Base-by-base conservation (phyloP, 2,888 invertebrate species). In the Drosophila yooni region DNA sequence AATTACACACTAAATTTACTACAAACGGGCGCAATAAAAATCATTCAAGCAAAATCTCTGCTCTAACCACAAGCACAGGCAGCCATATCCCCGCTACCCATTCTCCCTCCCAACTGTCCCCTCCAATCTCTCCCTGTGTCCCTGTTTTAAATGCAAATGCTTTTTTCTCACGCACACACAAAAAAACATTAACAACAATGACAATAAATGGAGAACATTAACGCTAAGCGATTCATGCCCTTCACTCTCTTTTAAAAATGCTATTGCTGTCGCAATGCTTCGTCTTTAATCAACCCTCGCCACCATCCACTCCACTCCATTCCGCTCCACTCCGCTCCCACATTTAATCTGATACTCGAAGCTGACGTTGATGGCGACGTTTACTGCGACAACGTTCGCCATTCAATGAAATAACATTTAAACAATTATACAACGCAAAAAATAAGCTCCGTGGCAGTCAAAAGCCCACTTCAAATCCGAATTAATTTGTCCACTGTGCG, bases 11-110 rank as follows among this genome's bases (percentile, higher is more conserved):
- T 81, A 86, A 85, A 85, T 85, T 85, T 85, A 87, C 90, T 83
- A 85, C 90, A 85, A 85, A 85, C 84, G 84, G 89, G 84, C 87
- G 90, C 73, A 89, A 85, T 85, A 89, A 85, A 89, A 85, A 90
- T 90, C 90, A 85, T 89, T 90, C 70, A 77, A 77, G 84, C 90
- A 90, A 90, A 90, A 85, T 85, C 90, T 85, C 74, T 74, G 82
- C 74, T 64, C 58, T 53, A 69, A 81, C 79, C 82, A 78, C 68
- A 69, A 73, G 48, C 67, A 70, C 87, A 66, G 70, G 34, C 60
- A 29, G 31, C 61, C 52, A 10, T 15, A 34, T 27, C 31, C 13
- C 59, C 46, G 21, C 15, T 2, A 5, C 8, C n/a, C n/a, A 29
- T 10, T 25, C n/a, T 33, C 36, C 50, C 29, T 1, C 43, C 18